Evolutionary conservation across 2,797 vertebrate genomes (phyloP).

Genomic region (Rhinella marina): DNA sequence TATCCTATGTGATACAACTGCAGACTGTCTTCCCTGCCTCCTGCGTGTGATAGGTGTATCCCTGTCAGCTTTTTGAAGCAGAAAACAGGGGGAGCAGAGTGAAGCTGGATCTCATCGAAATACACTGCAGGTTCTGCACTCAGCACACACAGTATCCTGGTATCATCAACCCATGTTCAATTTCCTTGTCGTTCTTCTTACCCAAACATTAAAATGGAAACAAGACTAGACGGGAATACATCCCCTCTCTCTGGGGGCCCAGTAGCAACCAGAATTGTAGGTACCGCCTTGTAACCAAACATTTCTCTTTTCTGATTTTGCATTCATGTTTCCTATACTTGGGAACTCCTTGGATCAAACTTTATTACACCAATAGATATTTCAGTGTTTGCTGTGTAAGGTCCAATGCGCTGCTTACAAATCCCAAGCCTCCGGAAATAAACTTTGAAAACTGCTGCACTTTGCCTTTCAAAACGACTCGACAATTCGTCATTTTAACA

Average conservation of each 20-base stretch:
- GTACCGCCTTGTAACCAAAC: background rate
- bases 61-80: too few relatives aligned
- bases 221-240: too few relatives aligned
- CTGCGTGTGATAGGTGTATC: too few relatives aligned
- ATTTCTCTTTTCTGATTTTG: background rate
- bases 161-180: too few relatives aligned
- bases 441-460: constrained; percentile 28
- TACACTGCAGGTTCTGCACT: too few relatives aligned
- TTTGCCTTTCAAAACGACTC: constrained; percentile 17
- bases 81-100: too few relatives aligned
- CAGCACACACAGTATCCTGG: too few relatives aligned
- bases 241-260: background rate
- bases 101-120: too few relatives aligned
- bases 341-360: background rate
- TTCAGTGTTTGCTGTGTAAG: background rate
- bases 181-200: background rate
- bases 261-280: too few relatives aligned
- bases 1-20: too few relatives aligned
- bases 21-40: too few relatives aligned
- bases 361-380: background rate
- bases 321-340: background rate
- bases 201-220: background rate
- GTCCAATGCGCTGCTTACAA: background rate
- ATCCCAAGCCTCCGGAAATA: constrained; percentile 13
- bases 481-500: constrained; percentile 39